phyloP scores from a whole-genome alignment of 2,113 vertebrate species.

The Xiphophorus couchianus region DNA sequence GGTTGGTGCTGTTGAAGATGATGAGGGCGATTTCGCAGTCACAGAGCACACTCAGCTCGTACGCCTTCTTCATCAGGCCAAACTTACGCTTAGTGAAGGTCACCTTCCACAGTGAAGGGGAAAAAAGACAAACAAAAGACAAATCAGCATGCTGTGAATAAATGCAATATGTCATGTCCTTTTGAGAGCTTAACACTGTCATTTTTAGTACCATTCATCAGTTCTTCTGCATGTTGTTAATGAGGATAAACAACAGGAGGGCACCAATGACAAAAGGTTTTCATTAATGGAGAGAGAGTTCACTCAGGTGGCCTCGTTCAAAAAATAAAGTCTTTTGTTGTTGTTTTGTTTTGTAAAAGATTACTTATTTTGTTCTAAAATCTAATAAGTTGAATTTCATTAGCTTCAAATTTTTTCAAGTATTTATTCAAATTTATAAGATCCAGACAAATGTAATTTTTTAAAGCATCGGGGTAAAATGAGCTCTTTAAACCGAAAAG shows the following conservation, averaged over 20 bases:
- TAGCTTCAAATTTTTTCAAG: no score
- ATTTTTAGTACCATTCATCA: background rate
- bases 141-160: background rate
- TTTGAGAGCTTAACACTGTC: background rate
- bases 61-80: conserved; percentile 97
- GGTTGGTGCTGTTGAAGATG: conserved; percentile 97
- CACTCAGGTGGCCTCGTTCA: no score
- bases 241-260: no score
- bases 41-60: conserved; percentile 95
- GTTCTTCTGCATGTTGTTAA: background rate
- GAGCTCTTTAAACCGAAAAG: no score
- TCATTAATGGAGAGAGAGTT: no score
- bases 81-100: conserved; percentile 97
- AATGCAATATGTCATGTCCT: background rate
- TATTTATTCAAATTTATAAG: no score
- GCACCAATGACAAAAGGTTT: no score
- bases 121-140: no score
- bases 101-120: conserved; percentile 75
- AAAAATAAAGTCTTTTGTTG: background rate
- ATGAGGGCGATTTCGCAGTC: conserved; percentile 98
- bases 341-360: background rate
- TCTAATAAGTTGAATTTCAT: no score
- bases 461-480: no score
- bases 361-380: no score
- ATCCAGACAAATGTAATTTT: no score